Conservation (phyloP, 2,113 vertebrate species). For the Planiliza haematocheilus region DNA sequence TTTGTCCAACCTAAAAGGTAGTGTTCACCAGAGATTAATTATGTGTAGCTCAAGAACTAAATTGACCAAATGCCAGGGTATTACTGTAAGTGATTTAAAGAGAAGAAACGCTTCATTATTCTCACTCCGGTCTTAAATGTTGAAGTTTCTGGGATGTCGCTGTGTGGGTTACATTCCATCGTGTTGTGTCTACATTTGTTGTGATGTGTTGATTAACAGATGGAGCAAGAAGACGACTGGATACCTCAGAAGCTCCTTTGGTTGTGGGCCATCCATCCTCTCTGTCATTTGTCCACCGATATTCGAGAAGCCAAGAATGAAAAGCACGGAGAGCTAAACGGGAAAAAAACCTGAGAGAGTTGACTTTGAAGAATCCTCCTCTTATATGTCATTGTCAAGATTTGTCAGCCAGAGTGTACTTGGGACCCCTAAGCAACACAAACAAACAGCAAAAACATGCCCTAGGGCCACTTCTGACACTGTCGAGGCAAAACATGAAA, state of each 20-base stretch:
- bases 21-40: no score
- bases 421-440: constrained; percentile 38
- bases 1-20: constrained; percentile 20
- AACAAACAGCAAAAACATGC: constrained; percentile 47
- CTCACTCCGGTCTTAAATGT: constrained; percentile 9
- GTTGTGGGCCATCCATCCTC: constrained; percentile 47
- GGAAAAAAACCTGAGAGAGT: constrained; percentile 13
- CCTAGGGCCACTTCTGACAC: constrained; percentile 1
- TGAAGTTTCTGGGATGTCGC: constrained; percentile 24
- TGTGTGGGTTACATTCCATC: constrained; percentile 25
- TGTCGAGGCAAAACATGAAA: constrained; percentile 31
- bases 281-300: constrained; percentile 46
- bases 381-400: constrained; percentile 58
- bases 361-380: constrained; percentile 62
- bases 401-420: constrained; percentile 36
- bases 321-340: constrained; percentile 31
- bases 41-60: no score
- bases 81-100: not conserved
- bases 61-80: not conserved
- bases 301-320: constrained; percentile 65
- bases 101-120: not conserved
- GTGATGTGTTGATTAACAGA: constrained; percentile 68
- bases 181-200: constrained; percentile 61
- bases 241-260: constrained; percentile 28
- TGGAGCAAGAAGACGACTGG: constrained; percentile 38